Conservation (phyloP, 2,888 invertebrate species). For the Orchestes rusci region DNA sequence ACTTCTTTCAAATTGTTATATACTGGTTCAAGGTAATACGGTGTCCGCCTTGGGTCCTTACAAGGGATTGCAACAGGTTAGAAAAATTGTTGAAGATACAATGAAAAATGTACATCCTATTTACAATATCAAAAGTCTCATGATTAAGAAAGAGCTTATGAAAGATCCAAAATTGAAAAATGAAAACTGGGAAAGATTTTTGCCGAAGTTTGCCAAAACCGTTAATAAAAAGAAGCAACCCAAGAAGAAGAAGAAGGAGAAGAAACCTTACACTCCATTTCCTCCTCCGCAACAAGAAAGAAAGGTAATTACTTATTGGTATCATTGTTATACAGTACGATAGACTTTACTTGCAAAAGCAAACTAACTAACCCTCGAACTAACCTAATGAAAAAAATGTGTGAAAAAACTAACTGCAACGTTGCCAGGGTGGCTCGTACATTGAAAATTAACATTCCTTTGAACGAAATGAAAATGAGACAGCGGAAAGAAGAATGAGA, state of each 20-base stretch:
- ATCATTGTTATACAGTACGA: no score
- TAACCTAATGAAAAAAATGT: no score
- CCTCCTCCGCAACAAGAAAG: slow-evolving; percentile 90
- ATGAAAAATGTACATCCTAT: slow-evolving; percentile 99
- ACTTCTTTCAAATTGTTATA: slow-evolving; percentile 90
- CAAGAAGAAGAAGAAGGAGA: slow-evolving; percentile 79
- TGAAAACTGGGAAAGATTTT: slow-evolving; percentile 94
- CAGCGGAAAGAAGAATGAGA: no score
- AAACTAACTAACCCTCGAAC: no score
- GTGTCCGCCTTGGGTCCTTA: slow-evolving; percentile 96
- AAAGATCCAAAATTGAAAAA: slow-evolving; percentile 87
- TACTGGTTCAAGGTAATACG: slow-evolving; percentile 94
- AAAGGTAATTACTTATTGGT: slow-evolving; percentile 51
- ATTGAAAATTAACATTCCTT: no score
- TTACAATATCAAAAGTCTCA: slow-evolving; percentile 93
- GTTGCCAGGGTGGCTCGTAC: no score
- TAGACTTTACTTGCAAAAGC: no score
- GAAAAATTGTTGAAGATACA: slow-evolving; percentile 89
- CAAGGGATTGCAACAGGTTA: slow-evolving; percentile 77
- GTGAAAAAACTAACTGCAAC: no score
- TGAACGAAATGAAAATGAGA: no score
- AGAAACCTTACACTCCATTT: slow-evolving; percentile 95
- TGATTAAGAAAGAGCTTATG: slow-evolving; percentile 93
- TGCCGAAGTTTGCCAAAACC: slow-evolving; percentile 86
- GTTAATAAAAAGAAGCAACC: slow-evolving; percentile 84